Base-by-base conservation (phyloP, 2,888 invertebrate genomes). In the Amiota minor region DNA sequence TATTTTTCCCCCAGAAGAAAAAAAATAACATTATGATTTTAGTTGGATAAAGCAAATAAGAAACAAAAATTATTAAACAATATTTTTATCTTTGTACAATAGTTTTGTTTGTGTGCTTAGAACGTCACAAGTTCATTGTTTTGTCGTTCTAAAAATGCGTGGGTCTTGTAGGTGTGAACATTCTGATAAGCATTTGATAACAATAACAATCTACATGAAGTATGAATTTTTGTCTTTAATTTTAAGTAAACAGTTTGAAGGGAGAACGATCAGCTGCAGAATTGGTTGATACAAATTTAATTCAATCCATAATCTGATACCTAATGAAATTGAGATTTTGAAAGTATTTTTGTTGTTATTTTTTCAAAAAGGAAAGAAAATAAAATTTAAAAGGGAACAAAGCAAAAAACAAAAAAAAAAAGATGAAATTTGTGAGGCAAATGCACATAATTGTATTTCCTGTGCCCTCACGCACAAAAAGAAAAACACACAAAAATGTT, bases 261-360 rank as follows among this genome's bases (percentile, higher is more conserved):
- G 55, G 6, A 62, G 47, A 68, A 49, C 20, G 35, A 35, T 47
- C 50, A 45, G 68, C 47, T 69, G 16, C 50, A 45, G 11, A 6
- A 67, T 70, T 23, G 18, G 14, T 35, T 35, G 35, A 35, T 8
- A 35, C 35, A 35, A 35, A 35, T 35, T 35, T 35, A 35, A 35
- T 35, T 35, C 35, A 35, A 35, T 35, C 35, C 35, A 35, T 6
- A 35, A 62, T 45, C n/a, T 14, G 45, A 2, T 14, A 62, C 50
- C n/a, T 71, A 71, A 71, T 71, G 50, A 62, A 71, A 62, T 35
- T 62, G 71, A 71, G 59, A 67, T 67, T 67, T 23, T 50, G 67
- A 16, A 14, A 35, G 23, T 10, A 8, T 23, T 23, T 23, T 23
- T 23, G 1, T 23, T 23, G 1, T 23, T 23, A 2, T 14, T 50